Conservation (phyloP, 2,888 invertebrate genomes). For the Caenorhabditis becei region DNA sequence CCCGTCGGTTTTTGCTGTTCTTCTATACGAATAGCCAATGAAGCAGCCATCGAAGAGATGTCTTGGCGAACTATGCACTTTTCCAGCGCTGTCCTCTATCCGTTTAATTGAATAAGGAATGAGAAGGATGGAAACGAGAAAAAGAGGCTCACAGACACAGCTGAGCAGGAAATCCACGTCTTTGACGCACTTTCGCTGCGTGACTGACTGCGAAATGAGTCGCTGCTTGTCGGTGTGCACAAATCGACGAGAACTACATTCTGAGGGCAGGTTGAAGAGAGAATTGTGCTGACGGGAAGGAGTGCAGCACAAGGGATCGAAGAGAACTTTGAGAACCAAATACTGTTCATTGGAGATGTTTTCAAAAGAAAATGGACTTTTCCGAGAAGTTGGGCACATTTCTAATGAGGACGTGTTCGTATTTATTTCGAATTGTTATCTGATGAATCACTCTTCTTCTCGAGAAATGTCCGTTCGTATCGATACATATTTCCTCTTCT, state of each 20-base stretch:
- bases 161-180: slow-evolving; percentile 15
- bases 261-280: slow-evolving; percentile 5
- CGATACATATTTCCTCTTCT: slow-evolving; percentile 6
- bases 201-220: slow-evolving; percentile 42
- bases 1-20: slow-evolving; percentile 13
- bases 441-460: background rate
- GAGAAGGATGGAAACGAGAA: background rate
- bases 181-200: slow-evolving; percentile 15
- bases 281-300: no score
- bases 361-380: no score
- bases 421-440: background rate
- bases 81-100: background rate
- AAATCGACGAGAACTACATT: slow-evolving; percentile 41
- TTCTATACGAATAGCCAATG: slow-evolving; percentile 49
- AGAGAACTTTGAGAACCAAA: no score
- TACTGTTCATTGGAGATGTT: no score
- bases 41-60: slow-evolving; percentile 13
- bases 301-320: no score
- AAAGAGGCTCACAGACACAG: slow-evolving; percentile 15
- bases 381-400: background rate
- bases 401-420: background rate
- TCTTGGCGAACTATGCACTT: slow-evolving; percentile 22
- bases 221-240: slow-evolving; percentile 1
- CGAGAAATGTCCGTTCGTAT: background rate
- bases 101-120: slow-evolving; percentile 36